phyloP scores from a whole-genome alignment of 2,113 vertebrate species.

The Morone chrysops region DNA sequence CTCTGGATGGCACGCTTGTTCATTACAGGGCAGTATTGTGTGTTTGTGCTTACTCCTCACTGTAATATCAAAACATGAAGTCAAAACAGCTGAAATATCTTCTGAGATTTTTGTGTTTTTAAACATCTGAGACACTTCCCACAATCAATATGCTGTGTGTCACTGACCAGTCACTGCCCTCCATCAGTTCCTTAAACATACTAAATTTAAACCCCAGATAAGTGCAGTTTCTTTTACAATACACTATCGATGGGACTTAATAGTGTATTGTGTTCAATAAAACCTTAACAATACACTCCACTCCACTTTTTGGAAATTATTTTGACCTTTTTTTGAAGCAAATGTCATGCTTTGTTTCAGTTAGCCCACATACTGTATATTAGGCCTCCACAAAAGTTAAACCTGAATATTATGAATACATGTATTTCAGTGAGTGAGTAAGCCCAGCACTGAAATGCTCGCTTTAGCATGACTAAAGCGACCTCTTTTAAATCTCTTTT shows the following conservation, averaged over 20 bases:
- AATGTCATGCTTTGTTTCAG: too few species aligned
- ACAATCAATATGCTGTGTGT: background rate
- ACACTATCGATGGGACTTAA: background rate
- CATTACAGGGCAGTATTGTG: background rate
- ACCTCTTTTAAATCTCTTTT: background rate
- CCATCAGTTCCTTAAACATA: background rate
- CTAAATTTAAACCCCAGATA: background rate
- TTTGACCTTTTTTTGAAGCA: too few species aligned
- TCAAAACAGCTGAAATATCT: background rate
- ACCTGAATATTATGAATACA: background rate
- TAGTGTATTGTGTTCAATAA: background rate
- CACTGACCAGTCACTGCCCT: background rate
- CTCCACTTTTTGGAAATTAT: too few species aligned
- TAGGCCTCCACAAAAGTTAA: too few species aligned
- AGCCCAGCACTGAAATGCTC: background rate
- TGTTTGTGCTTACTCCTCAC: background rate
- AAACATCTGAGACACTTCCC: background rate
- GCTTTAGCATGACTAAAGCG: too few species aligned
- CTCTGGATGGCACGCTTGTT: slow-evolving; percentile 49
- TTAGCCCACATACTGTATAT: too few species aligned
- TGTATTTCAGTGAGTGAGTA: background rate
- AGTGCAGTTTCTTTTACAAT: background rate
- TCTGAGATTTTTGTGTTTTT: background rate
- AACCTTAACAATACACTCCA: background rate
- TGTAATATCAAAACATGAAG: background rate